Percentiles rank a stretch among this genome's conserved stretches.
Evolutionary conservation across 1,140 invertebrate genomes (phyloP).

Genomic region (Brachionus rotundiformis): DNA sequence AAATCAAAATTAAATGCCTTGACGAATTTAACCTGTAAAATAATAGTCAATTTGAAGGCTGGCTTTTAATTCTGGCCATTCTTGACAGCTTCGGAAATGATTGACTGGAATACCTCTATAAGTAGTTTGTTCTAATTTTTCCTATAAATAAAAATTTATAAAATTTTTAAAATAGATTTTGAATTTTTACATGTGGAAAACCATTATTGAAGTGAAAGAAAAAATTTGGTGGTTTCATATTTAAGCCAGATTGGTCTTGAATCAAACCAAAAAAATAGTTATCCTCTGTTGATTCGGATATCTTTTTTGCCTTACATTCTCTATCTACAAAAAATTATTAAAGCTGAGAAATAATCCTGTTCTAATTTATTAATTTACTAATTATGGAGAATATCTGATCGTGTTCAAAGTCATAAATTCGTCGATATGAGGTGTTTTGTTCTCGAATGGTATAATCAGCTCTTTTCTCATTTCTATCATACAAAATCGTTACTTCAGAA

Average conservation of each 20-base stretch:
- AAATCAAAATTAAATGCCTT: too few species aligned
- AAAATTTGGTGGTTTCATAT: slow-evolving; percentile 46
- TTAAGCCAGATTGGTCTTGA: slow-evolving; percentile 2
- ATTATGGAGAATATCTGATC: slow-evolving; percentile 23
- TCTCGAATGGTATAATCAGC: slow-evolving; percentile 10
- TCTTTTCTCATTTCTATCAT: slow-evolving; percentile 28
- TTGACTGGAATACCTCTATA: slow-evolving; percentile 31
- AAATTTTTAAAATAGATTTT: neutral
- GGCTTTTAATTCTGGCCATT: slow-evolving; percentile 12
- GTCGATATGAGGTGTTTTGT: neutral
- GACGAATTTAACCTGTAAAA: neutral
- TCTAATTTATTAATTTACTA: neutral
- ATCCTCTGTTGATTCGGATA: neutral
- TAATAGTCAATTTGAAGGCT: slow-evolving; percentile 33
- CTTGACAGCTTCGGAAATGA: slow-evolving; percentile 38
- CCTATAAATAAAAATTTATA: neutral
- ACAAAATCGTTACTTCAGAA: slow-evolving; percentile 8
- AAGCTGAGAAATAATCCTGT: neutral
- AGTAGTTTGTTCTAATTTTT: neutral
- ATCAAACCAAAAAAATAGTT: slow-evolving; percentile 43
- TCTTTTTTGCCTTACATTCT: neutral
- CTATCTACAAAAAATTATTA: neutral
- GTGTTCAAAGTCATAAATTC: slow-evolving; percentile 14
- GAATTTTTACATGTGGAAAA: slow-evolving; percentile 15
- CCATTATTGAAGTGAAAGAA: slow-evolving; percentile 47